Evolutionary conservation across 2,888 invertebrate species (phyloP).

Genomic region (Cataglyphis albicans): DNA sequence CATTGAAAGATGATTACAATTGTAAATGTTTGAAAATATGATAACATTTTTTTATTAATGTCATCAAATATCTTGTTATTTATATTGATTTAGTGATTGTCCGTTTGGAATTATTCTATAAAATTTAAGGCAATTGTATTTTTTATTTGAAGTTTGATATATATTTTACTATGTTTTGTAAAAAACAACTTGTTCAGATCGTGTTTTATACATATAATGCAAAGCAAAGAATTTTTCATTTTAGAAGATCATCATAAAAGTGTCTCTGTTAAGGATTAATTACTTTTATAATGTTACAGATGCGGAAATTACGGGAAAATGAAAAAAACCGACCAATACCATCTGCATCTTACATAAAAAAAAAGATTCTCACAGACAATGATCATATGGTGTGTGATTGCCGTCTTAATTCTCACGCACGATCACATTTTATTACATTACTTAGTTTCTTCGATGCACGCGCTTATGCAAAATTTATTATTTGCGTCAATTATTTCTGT

Average conservation of each 20-base stretch:
- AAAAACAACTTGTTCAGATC: not conserved
- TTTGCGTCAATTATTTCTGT: not conserved
- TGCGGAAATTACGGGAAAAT: conserved; percentile 88
- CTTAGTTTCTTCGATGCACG: not conserved
- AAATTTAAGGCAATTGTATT: not conserved
- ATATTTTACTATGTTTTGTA: not conserved
- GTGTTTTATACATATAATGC: not conserved
- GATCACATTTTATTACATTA: no score
- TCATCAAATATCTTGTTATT: not conserved
- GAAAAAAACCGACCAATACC: conserved; percentile 84
- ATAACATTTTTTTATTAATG: not conserved
- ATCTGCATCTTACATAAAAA: conserved; percentile 78
- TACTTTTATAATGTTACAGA: conserved; percentile 83
- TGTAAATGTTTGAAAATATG: not conserved
- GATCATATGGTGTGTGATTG: conserved; percentile 75
- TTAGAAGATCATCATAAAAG: not conserved
- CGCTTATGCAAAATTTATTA: not conserved
- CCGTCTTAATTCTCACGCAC: not conserved
- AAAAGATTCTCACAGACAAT: conserved; percentile 77
- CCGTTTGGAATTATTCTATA: not conserved
- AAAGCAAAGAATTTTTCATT: not conserved
- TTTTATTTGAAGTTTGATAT: not conserved
- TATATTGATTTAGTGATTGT: not conserved
- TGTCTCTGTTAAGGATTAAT: not conserved
- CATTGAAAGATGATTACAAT: not conserved